Conservation (phyloP, 2,888 invertebrate species). For the Platycnemis pennipes region DNA sequence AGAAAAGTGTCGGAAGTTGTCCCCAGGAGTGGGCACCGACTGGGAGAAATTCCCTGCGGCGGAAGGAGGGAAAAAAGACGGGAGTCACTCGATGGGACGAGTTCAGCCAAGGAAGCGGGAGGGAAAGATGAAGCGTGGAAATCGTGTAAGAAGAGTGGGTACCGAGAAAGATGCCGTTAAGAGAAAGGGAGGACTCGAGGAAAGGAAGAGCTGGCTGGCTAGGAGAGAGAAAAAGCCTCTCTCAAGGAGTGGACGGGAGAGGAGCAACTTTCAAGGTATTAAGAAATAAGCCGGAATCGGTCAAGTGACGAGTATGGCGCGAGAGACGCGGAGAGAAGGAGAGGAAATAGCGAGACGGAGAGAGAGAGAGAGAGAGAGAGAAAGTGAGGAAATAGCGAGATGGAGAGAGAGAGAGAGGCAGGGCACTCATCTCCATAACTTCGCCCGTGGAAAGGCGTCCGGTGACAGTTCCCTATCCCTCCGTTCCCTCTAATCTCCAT, state of each 20-base stretch:
- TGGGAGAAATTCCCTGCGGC: too few species aligned
- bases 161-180: background rate
- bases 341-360: too few species aligned
- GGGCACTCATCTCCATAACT: constrained; percentile 17
- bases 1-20: too few species aligned
- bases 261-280: background rate
- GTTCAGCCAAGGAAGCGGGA: background rate
- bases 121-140: background rate
- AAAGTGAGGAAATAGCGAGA: background rate
- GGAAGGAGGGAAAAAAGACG: too few species aligned
- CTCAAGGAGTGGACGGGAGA: background rate
- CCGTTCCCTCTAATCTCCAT: background rate
- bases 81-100: background rate
- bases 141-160: background rate
- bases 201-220: background rate
- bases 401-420: background rate
- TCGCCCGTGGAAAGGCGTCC: background rate
- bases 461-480: background rate
- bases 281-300: constrained; percentile 1
- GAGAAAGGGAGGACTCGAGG: background rate
- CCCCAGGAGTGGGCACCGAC: too few species aligned
- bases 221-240: background rate
- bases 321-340: too few species aligned
- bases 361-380: too few species aligned
- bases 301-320: background rate